Evolutionary conservation across 92 coral and sea anemone species (phyloP), one percentile per base, ranked within the genome.

Genomic region (Galaxea fascicularis): DNA sequence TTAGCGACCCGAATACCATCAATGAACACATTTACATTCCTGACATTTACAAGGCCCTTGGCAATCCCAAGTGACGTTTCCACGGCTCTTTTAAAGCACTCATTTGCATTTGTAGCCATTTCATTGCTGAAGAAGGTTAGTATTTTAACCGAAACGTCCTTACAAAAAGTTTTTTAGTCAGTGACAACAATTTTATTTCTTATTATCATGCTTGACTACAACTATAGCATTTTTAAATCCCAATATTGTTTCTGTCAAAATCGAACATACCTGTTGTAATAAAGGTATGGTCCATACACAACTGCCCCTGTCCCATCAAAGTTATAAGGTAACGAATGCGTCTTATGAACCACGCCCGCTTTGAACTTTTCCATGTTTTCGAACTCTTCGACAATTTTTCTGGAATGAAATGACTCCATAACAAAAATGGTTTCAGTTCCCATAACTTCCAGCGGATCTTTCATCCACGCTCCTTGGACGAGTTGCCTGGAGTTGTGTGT

Each of bases 241-340:
- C n/a, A 2, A 35, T 35, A 6, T 35, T 6, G 6, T 35, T 35
- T 35, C 41, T 35, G 6, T 35, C 67, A 4, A 26, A 8, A 1
- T 26, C 18, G 18, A 28, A 22, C 82, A 21, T 2, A 89, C 94
- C 91, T 87, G 91, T 87, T 91, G 82, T 76, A 91, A 81, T 82
- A 90, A 5, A 90, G 91, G 76, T 31, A 87, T 8, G 85, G 89
- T n/a, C 93, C 93, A 82, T 87, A 87, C 16, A 91, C 89, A 44
- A 83, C 94, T 24, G 79, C 85, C 30, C 94, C 94, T 30, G 94
- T 91, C 27, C 94, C 94, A 31, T 87, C 86, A 28, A 29, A 87
- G 18, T 17, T 20, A 35, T 83, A 82, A 13, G 94, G 94, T 6
- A 87, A 70, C 0, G n/a, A 28, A 78, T 82, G 52, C 4, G 62